Percentiles rank a stretch among this genome's conserved stretches.
phyloP scores from a whole-genome alignment of 2,113 vertebrate genomes.

The Setophaga kirtlandii region DNA sequence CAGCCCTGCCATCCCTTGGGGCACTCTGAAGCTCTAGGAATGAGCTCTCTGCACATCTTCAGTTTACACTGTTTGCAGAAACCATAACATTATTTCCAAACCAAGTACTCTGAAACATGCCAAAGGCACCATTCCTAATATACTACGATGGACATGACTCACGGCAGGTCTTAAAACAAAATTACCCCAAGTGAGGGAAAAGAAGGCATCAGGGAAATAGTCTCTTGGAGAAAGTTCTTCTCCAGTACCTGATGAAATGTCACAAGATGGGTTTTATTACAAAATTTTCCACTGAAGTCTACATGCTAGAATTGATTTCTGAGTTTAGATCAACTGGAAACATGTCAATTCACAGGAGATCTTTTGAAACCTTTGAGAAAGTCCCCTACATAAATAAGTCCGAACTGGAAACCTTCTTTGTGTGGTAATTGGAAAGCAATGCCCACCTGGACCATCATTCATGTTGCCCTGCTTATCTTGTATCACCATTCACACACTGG shows the following conservation, averaged over 20 bases:
- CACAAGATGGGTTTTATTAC: constrained; percentile 34
- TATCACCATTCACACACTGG: neutral
- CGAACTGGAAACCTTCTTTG: neutral
- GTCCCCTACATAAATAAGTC: neutral
- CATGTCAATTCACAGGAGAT: neutral
- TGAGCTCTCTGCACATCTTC: constrained; percentile 28
- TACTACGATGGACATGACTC: constrained; percentile 55
- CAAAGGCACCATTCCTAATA: constrained; percentile 66
- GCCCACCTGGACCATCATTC: neutral
- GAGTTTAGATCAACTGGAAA: constrained; percentile 18
- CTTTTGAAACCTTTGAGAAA: neutral
- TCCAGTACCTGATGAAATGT: constrained; percentile 54
- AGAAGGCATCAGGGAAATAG: constrained; percentile 18
- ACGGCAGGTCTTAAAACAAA: constrained; percentile 53
- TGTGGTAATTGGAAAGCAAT: neutral
- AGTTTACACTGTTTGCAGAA: constrained; percentile 50
- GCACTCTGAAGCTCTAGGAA: constrained; percentile 22
- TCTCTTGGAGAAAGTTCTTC: constrained; percentile 46
- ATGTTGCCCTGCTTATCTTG: neutral
- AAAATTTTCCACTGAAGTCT: constrained; percentile 19
- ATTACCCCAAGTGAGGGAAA: constrained; percentile 22
- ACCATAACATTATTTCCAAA: constrained; percentile 57
- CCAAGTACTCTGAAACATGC: constrained; percentile 43
- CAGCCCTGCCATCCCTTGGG: neutral
- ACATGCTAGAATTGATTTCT: constrained; percentile 17